Evolutionary conservation across 2,888 invertebrate genomes (phyloP).

Genomic region (Aporophyla nigra): DNA sequence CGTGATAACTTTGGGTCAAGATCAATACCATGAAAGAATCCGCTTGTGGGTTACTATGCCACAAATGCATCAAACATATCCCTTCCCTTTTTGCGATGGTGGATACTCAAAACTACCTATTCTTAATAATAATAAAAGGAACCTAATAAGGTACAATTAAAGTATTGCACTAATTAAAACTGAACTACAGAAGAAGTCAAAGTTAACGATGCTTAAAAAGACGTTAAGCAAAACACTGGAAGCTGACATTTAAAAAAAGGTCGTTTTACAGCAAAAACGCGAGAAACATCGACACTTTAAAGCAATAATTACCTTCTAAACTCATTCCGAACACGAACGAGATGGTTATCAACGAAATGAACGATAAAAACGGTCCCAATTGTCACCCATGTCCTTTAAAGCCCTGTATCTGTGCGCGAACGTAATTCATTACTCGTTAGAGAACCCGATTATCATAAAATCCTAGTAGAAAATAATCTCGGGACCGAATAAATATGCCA

Average conservation of each 20-base stretch:
- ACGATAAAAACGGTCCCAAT: slow-evolving; percentile 45
- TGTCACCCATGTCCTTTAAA: slow-evolving; percentile 71
- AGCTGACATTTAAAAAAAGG: slow-evolving; percentile 6
- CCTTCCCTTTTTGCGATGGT: not conserved
- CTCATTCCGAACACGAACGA: slow-evolving; percentile 39
- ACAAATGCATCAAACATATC: not conserved
- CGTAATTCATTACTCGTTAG: slow-evolving; percentile 88
- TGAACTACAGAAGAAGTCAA: not conserved
- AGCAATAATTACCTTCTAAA: slow-evolving; percentile 32
- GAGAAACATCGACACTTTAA: slow-evolving; percentile 36
- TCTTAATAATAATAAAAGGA: not conserved
- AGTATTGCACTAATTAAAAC: not conserved
- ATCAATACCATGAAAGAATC: too few species aligned
- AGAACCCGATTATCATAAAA: slow-evolving; percentile 87
- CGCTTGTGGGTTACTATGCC: not conserved
- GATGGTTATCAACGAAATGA: slow-evolving; percentile 54
- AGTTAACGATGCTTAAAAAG: not conserved
- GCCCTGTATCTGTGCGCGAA: slow-evolving; percentile 61
- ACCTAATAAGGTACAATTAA: not conserved
- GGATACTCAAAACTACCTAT: not conserved
- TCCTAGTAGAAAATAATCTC: slow-evolving; percentile 89
- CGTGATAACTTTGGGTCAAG: not conserved
- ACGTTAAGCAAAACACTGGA: slow-evolving; percentile 9
- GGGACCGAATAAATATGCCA: slow-evolving; percentile 88
- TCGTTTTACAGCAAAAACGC: slow-evolving; percentile 29